phyloP scores from a whole-genome alignment of 2,113 vertebrate species.

The Carassius auratus region DNA sequence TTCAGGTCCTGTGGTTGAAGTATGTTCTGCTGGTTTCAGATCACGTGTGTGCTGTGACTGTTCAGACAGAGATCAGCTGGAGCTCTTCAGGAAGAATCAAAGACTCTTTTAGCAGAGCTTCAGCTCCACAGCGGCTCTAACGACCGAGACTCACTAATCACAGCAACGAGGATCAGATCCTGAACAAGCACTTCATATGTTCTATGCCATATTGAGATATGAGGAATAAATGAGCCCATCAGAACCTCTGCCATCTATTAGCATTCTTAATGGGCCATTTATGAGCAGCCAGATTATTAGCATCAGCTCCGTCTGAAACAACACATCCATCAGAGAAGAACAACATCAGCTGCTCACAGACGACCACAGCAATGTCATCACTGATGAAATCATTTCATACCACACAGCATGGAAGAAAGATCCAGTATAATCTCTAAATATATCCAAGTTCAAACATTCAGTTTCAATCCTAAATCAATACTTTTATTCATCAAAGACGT shows the following conservation, averaged over 20 bases:
- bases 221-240: conserved; percentile 42
- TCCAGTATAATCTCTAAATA: too few species aligned
- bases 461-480: too few species aligned
- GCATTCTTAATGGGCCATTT: conserved; percentile 46
- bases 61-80: background rate
- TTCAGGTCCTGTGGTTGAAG: too few species aligned
- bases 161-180: background rate
- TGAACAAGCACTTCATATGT: too few species aligned
- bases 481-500: too few species aligned
- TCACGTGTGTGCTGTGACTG: too few species aligned
- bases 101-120: conserved; percentile 13
- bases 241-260: conserved; percentile 35
- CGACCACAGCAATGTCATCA: too few species aligned
- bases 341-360: background rate
- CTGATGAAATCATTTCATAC: background rate
- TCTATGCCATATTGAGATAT: background rate
- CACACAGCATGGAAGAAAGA: background rate
- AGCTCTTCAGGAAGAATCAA: conserved; percentile 27
- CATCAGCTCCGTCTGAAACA: background rate
- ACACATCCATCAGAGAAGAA: background rate
- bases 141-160: conserved; percentile 30
- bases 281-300: conserved; percentile 11
- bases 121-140: conserved; percentile 20
- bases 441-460: too few species aligned
- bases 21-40: too few species aligned